phyloP scores from a whole-genome alignment of 2,888 invertebrate species.

The Drosophila nigricruria region DNA sequence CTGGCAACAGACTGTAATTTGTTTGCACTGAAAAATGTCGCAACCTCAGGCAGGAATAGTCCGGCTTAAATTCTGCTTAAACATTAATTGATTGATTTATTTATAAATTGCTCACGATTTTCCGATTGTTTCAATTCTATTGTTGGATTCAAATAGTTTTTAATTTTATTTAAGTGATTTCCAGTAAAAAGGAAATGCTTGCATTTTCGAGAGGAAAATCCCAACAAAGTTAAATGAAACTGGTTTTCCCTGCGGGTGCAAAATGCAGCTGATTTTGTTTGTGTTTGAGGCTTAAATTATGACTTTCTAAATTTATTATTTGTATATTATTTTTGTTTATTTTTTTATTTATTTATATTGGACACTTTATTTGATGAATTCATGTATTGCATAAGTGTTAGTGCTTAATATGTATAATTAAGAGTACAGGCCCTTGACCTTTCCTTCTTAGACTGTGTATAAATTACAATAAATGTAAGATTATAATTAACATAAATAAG shows the following conservation, averaged over 20 bases:
- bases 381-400: too few species aligned
- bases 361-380: too few species aligned
- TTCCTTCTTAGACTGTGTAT: too few species aligned
- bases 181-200: constrained; percentile 51
- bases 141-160: constrained; percentile 24
- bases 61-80: constrained; percentile 10
- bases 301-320: not conserved
- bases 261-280: not conserved
- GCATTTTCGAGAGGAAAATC: constrained; percentile 9
- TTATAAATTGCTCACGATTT: constrained; percentile 35
- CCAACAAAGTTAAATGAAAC: constrained; percentile 7
- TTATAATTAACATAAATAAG: too few species aligned
- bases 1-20: not conserved
- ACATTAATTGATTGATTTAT: constrained; percentile 19
- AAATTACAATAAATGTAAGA: too few species aligned
- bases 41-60: not conserved
- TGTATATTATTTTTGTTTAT: not conserved
- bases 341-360: too few species aligned
- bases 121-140: constrained; percentile 23
- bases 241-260: not conserved
- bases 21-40: constrained; percentile 27
- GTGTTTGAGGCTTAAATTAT: not conserved
- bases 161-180: constrained; percentile 20
- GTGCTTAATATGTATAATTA: too few species aligned
- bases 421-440: too few species aligned